Base-by-base conservation (phyloP, 1,140 invertebrate species). In the Hestina assimilis region DNA sequence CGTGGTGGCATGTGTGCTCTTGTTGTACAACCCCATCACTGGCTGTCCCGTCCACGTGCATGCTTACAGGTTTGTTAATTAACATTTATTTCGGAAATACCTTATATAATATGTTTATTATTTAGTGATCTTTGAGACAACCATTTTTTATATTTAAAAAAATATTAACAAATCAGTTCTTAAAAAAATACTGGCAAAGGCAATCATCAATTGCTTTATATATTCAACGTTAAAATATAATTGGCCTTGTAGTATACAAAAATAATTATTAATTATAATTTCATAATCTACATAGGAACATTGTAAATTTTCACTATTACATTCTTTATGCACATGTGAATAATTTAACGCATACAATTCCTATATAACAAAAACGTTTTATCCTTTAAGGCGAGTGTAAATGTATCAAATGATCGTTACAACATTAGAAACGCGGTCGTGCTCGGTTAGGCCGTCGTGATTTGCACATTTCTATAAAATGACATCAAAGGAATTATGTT, bases 1-100 rank as follows among this genome's bases (percentile, higher is more conserved):
- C 78, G 92, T 98, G 12, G 96, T 98, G n/a, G 95, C 95, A 7
- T 96, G 95, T 55, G 96, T 97, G 26, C 89, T 98, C 40, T 89
- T 98, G 20, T 91, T 98, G 5, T 97, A 96, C 72, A 98, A 98
- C 89, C 96, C 97, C 0, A 92, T 96, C 20, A 98, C 97, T 0
- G 94, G 96, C 57, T 93, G 92, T 63, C 92, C 92, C 0, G 92
- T 97, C 3, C 97, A 99, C 79, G 96, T 98, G 1, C 97, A 99
- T 77, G 97, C 96, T 21, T 99, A 99, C 89, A 92, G 95, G 85
- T 88, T 19, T 9, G 33, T n/a, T 38, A 38, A 0, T 28, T 28
- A 28, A 28, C n/a, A 0, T 28, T 2, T 28, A 28, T 9, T 9
- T n/a, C n/a, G n/a, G n/a, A n/a, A n/a, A n/a, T n/a, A n/a, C n/a